These are phyloP conservation scores for Sipha flava DNA, from an alignment of 1,140 invertebrate genomes.

Conservation along the genomic window DNA sequence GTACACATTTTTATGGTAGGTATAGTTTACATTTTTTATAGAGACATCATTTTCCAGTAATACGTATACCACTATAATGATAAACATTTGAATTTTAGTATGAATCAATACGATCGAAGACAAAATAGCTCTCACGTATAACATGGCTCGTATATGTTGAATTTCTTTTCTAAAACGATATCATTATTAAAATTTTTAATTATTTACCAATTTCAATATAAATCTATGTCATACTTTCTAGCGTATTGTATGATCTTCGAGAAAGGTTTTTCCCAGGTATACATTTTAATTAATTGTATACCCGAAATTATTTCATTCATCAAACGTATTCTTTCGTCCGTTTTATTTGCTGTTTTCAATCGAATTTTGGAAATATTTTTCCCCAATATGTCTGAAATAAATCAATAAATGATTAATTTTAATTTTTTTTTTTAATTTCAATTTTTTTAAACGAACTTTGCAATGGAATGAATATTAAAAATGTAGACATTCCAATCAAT, in stretches of 20 bases:
- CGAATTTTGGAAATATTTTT: background rate
- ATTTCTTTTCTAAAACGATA: slow-evolving; percentile 49
- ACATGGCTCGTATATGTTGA: slow-evolving; percentile 57
- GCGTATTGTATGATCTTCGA: slow-evolving; percentile 52
- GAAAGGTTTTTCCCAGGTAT: slow-evolving; percentile 76
- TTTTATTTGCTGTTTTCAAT: background rate
- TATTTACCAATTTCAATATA: no score
- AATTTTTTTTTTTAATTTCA: no score
- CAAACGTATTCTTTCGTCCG: slow-evolving; percentile 64
- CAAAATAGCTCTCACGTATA: slow-evolving; percentile 62
- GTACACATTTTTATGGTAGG: no score
- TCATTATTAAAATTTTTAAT: no score
- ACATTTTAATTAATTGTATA: slow-evolving; percentile 88
- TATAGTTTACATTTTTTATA: slow-evolving; percentile 61
- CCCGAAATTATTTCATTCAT: slow-evolving; percentile 89
- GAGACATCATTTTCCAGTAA: slow-evolving; percentile 57
- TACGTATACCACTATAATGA: slow-evolving; percentile 66
- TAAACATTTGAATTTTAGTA: slow-evolving; percentile 66
- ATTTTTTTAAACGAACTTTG: slow-evolving; percentile 68
- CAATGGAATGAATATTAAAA: slow-evolving; percentile 73
- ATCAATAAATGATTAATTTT: no score
- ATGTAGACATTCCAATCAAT: slow-evolving; percentile 64
- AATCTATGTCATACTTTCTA: no score
- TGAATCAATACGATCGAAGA: slow-evolving; percentile 65
- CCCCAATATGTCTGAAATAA: no score